Evolutionary conservation across 2,113 vertebrate genomes (phyloP).

Genomic region (Agapornis roseicollis): DNA sequence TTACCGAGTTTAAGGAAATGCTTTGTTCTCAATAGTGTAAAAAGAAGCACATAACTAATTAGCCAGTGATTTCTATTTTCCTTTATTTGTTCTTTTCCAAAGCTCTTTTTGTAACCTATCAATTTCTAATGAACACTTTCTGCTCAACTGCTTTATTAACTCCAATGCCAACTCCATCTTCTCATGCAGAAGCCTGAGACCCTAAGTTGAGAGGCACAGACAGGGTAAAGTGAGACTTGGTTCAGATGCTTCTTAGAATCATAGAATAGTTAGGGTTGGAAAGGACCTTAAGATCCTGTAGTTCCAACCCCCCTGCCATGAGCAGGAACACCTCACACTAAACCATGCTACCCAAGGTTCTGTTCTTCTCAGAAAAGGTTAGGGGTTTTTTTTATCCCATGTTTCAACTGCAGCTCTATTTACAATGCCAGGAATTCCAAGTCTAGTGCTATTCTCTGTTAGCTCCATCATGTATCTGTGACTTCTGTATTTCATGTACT

Average conservation of each 20-base stretch:
- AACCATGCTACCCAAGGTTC: too few species aligned
- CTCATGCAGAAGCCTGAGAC: not conserved
- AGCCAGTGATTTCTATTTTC: not conserved
- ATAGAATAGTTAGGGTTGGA: too few species aligned
- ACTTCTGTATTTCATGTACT: not conserved
- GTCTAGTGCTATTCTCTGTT: not conserved
- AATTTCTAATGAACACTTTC: not conserved
- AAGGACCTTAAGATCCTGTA: too few species aligned
- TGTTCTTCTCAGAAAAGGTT: not conserved
- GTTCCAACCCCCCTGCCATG: too few species aligned
- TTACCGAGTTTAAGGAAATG: not conserved
- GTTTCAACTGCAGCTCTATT: not conserved
- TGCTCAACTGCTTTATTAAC: not conserved
- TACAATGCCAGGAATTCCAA: not conserved
- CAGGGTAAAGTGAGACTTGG: not conserved
- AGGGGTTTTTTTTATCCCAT: not conserved
- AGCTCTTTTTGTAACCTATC: not conserved
- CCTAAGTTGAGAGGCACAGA: not conserved
- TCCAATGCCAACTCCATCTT: fast-evolving
- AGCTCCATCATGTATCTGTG: fast-evolving
- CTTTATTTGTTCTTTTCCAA: not conserved
- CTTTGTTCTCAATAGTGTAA: not conserved
- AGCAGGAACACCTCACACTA: too few species aligned
- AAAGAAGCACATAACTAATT: not conserved
- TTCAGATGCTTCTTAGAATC: not conserved